Evolutionary conservation across 2,888 invertebrate species (phyloP), one percentile per base, ranked within the genome.

Genomic region (Entomobrya multifasciata): DNA sequence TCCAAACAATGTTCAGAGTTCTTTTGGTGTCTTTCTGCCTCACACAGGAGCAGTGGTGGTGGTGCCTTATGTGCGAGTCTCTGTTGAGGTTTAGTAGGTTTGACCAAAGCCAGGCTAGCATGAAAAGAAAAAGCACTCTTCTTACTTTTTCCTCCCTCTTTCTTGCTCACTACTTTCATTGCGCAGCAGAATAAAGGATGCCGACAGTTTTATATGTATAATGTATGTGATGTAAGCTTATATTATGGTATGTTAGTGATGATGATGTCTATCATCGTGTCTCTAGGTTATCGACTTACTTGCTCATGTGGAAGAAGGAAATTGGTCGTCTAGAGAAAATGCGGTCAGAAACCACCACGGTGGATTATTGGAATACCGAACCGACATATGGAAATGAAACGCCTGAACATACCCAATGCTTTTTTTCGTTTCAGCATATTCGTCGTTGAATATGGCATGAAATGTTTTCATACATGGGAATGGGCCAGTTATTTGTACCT

Each of bases 271-370:
- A 52, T 72, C 72, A 60, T n/a, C n/a, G n/a, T 62, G 41, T 44
- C 41, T 83, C 65, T 83, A 62, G 83, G 83, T 77, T 83, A 83
- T 83, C 83, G 83, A 83, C 83, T 83, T 55, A 41, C 20, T 36
- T 52, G 6, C 30, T 52, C 49, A 30, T 52, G 49, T 27, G 30
- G 27, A 52, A 72, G 52, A 72, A 36, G 72, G 30, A 72, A 72
- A 72, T 30, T 72, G 72, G 49, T 72, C 72, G 13, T 49, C 49
- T 72, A 57, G n/a, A n/a, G 57, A 57, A 77, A 77, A 77, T 41
- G 55, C 49, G 77, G 57, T 57, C 77, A 77, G 77, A 57, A 57
- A 77, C 25, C 17, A 49, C 74, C 25, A 17, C 74, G 52, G 74
- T 72, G 55, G 17, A 57, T 57, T 57, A 57, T 57, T 77, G 77